Conservation (phyloP, 2,888 invertebrate genomes). For the Sminthurides aquaticus region DNA sequence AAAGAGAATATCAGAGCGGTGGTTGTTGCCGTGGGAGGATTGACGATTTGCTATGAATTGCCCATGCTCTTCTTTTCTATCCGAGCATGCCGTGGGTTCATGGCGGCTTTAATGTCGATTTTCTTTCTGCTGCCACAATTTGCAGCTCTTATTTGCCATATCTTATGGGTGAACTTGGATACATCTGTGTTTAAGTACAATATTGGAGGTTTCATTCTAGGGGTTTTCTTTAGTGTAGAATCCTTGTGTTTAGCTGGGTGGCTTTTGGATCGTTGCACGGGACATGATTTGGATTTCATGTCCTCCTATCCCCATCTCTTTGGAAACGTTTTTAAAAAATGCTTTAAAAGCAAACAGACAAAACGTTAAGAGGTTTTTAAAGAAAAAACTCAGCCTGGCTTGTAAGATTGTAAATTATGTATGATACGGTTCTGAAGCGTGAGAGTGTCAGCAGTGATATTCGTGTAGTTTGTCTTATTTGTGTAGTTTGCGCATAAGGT, state of each 20-base stretch:
- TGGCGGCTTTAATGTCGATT: slow-evolving; percentile 11
- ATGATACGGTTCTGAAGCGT: too few relatives aligned
- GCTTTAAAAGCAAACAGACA: not conserved
- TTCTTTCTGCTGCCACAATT: slow-evolving; percentile 42
- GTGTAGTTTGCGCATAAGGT: too few relatives aligned
- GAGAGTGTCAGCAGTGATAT: too few relatives aligned
- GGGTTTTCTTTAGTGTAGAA: slow-evolving; percentile 26
- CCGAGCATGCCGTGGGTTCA: slow-evolving; percentile 9
- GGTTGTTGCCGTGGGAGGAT: slow-evolving; percentile 12
- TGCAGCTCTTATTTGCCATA: slow-evolving; percentile 28
- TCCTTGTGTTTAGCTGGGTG: slow-evolving; percentile 24
- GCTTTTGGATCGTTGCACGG: slow-evolving; percentile 29
- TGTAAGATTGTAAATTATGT: too few relatives aligned
- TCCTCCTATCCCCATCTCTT: slow-evolving; percentile 40
- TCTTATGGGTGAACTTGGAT: slow-evolving; percentile 41
- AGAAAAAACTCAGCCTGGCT: not conserved
- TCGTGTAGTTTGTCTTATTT: too few relatives aligned
- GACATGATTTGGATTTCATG: slow-evolving; percentile 37
- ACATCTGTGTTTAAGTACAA: slow-evolving; percentile 30
- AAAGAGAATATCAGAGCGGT: slow-evolving; percentile 16
- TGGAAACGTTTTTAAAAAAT: slow-evolving; percentile 27
- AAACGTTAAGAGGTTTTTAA: not conserved
- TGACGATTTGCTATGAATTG: slow-evolving; percentile 30
- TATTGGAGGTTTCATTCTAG: slow-evolving; percentile 36
- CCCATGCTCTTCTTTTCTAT: slow-evolving; percentile 30